These are phyloP conservation scores for Cyprinodon brontotheroides DNA, from an alignment of 2,113 vertebrate species.

Conservation along the genomic window DNA sequence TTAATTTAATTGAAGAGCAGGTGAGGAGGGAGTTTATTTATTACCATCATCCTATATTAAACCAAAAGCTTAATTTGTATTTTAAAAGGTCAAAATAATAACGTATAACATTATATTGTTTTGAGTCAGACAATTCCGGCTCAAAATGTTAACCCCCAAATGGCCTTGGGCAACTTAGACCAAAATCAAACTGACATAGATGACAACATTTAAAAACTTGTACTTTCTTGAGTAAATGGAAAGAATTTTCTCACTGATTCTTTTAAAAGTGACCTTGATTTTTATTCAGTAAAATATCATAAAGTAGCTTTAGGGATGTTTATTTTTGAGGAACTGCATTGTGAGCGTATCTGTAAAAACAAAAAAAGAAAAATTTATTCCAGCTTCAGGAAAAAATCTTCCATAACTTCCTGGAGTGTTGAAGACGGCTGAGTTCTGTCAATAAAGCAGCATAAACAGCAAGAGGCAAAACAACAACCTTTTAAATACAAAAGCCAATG, in stretches of 20 bases:
- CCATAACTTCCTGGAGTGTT: neutral
- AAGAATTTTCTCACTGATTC: neutral
- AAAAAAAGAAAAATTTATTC: neutral
- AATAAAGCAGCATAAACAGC: neutral
- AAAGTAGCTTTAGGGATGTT: conserved; percentile 1
- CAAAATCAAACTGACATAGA: no score
- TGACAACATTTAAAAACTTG: neutral
- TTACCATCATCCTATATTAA: no score
- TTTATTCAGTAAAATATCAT: conserved; percentile 9
- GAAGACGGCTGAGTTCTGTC: neutral
- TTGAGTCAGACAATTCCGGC: no score
- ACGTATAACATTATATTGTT: no score
- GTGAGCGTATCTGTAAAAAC: neutral
- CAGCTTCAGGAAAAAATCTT: neutral
- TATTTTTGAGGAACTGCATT: neutral
- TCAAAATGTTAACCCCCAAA: no score
- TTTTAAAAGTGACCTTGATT: conserved; percentile 36
- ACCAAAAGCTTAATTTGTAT: no score
- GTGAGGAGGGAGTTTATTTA: no score
- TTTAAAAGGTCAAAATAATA: no score
- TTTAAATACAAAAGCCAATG: conserved; percentile 8
- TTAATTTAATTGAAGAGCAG: no score
- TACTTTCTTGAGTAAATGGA: neutral
- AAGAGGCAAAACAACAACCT: conserved; percentile 20
- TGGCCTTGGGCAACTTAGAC: no score